Base-by-base conservation (phyloP, 2,797 vertebrate species). In the Leucoraja ocellata region DNA sequence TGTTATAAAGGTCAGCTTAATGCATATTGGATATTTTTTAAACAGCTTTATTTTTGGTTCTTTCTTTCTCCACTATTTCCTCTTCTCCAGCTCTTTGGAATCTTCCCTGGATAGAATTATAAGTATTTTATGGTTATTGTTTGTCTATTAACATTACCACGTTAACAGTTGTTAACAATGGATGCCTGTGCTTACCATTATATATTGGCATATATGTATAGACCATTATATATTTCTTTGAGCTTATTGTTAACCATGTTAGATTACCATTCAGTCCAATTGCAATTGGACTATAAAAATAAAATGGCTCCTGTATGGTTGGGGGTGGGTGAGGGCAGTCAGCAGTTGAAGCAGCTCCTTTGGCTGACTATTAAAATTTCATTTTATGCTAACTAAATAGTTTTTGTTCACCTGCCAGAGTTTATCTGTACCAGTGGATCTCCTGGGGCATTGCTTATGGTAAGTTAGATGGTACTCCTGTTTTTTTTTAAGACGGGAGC, bases 1-100 rank as follows among this genome's bases (percentile, higher is more conserved):
- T 10, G 97, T 99, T 25, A 97, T 96, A 95, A 97, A 96, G 97
- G 99, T 99, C 94, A 94, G 73, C 32, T 46, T 61, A 1, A 65
- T 80, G n/a, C 18, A 65, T 39, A 54, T 63, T 73, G 8, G 3
- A 18, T 63, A 54, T 13, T 54, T 78, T 58, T 77, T 73, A 65
- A 84, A 58, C 16, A 54, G 61, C 21, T 88, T 88, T 88, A 23
- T 28, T 76, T 28, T 78, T 78, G 25, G 14, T n/a, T 54, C 16
- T 78, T 78, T 39, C 21, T n/a, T 79, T 79, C 76, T 79, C 86
- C n/a, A 61, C 68, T 21, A 58, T 36, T 93, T 83, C 93, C 13
- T 36, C 23, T 10, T 39, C 14, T 14, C 79, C 14, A 65, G 23
- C 54, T 54, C 23, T 14, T 81, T 81, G 25, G 39, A 7, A 18